These are phyloP conservation scores for Tonatia bakeri DNA, from an alignment of 2,113 vertebrate species.

Conservation along the genomic window DNA sequence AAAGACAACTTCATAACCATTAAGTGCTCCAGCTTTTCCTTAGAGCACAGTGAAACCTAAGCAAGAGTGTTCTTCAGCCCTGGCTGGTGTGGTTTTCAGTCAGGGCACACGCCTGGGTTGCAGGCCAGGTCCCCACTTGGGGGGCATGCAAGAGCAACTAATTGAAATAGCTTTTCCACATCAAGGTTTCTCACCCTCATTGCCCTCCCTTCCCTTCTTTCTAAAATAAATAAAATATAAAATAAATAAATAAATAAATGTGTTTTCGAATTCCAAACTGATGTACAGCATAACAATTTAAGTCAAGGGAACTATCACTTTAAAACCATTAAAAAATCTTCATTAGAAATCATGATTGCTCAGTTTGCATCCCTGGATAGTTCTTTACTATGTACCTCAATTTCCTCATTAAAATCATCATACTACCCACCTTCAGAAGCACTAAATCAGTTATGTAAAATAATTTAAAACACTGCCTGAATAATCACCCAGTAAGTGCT, in stretches of 20 bases:
- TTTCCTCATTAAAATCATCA: slow-evolving; percentile 21
- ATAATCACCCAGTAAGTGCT: background rate
- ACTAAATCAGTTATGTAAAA: background rate
- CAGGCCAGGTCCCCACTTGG: too few species aligned
- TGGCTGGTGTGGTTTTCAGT: too few species aligned
- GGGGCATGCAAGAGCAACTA: too few species aligned
- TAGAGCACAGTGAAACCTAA: background rate
- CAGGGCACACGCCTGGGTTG: too few species aligned
- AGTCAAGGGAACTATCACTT: background rate
- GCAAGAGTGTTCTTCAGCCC: background rate
- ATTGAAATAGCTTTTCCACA: too few species aligned
- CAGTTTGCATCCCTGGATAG: background rate
- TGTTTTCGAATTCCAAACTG: background rate
- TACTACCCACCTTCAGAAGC: background rate
- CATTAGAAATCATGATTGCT: background rate
- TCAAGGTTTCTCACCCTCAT: too few species aligned
- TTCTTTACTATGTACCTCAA: background rate
- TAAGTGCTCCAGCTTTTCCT: background rate
- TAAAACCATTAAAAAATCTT: background rate
- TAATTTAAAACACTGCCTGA: background rate
- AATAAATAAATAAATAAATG: background rate
- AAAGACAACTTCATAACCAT: background rate
- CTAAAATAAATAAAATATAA: too few species aligned
- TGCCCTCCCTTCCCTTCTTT: too few species aligned
- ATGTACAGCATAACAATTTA: background rate